A percentile compares a stretch with the other conserved stretches of the same genome.
These are phyloP conservation scores for Pionites leucogaster DNA, from an alignment of 2,113 vertebrate species.

Conservation along the genomic window DNA sequence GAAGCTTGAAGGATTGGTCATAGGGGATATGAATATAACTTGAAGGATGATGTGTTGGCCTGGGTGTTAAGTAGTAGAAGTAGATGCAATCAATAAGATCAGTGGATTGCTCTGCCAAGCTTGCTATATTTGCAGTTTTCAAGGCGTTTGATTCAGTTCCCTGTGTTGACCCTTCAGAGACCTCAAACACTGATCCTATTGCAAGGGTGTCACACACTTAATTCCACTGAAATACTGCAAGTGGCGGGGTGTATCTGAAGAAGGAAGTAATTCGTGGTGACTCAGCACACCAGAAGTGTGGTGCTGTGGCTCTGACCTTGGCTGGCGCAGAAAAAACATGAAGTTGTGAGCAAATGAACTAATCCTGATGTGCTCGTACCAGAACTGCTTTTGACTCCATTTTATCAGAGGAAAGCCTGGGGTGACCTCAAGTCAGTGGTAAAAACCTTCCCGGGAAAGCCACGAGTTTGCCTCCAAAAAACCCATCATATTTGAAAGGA, in stretches of 20 bases:
- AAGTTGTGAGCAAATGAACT: background rate
- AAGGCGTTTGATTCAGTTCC: background rate
- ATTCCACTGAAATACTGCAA: background rate
- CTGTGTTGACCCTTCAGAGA: background rate
- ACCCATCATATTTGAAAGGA: background rate
- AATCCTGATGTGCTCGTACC: background rate
- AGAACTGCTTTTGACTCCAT: background rate
- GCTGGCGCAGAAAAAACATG: background rate
- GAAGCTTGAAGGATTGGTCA: background rate
- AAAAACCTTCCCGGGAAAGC: background rate
- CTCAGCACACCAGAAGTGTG: background rate
- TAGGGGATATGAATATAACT: background rate
- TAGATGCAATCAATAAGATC: background rate
- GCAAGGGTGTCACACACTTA: background rate
- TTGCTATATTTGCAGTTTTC: background rate
- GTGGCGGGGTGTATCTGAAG: fast-evolving
- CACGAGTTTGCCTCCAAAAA: background rate
- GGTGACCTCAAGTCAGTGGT: background rate
- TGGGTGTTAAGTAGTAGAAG: background rate
- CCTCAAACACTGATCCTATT: background rate
- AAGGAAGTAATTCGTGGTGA: background rate
- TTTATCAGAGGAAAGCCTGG: background rate
- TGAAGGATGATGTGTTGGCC: background rate
- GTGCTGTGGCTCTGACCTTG: background rate
- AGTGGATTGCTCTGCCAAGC: fast-evolving